These are phyloP conservation scores for Ormia ochracea DNA, from an alignment of 2,888 invertebrate species.

Conservation along the genomic window DNA sequence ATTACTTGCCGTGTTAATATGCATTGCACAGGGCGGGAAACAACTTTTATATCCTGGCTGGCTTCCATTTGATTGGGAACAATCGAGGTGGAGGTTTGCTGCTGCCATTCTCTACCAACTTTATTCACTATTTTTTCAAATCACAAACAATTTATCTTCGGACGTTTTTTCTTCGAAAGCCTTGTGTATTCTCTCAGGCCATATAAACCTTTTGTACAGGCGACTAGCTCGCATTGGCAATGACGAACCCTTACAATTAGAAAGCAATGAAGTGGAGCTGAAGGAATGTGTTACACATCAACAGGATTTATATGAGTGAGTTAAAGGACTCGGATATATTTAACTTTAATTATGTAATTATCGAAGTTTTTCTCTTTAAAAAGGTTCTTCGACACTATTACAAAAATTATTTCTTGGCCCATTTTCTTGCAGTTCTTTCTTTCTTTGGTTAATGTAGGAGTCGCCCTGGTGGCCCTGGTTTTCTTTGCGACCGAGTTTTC, in stretches of 20 bases:
- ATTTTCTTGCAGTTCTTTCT: conserved; percentile 41
- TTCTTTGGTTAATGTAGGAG: conserved; percentile 7
- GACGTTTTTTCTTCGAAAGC: conserved; percentile 37
- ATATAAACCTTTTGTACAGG: conserved; percentile 28
- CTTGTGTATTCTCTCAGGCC: conserved; percentile 30
- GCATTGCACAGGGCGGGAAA: too few relatives aligned
- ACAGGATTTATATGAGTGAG: conserved; percentile 41
- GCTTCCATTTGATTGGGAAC: conserved; percentile 40
- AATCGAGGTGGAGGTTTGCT: background rate
- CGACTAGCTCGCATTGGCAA: conserved; percentile 39
- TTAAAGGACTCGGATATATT: too few relatives aligned
- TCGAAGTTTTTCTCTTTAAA: too few relatives aligned
- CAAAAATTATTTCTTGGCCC: conserved; percentile 32
- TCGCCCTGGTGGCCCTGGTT: conserved; percentile 25
- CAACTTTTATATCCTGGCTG: conserved; percentile 42
- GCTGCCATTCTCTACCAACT: conserved; percentile 5
- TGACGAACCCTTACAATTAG: background rate
- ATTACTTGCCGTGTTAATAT: too few relatives aligned
- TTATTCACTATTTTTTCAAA: conserved; percentile 4
- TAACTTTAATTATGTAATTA: too few relatives aligned
- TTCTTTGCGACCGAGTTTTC: conserved; percentile 6
- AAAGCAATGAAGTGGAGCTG: conserved; percentile 16
- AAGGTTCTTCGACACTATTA: conserved; percentile 24
- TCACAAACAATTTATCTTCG: conserved; percentile 29
- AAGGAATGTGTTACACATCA: too few relatives aligned